These are phyloP conservation scores for Thecophora atra DNA, from an alignment of 2,888 invertebrate genomes.

Conservation along the genomic window DNA sequence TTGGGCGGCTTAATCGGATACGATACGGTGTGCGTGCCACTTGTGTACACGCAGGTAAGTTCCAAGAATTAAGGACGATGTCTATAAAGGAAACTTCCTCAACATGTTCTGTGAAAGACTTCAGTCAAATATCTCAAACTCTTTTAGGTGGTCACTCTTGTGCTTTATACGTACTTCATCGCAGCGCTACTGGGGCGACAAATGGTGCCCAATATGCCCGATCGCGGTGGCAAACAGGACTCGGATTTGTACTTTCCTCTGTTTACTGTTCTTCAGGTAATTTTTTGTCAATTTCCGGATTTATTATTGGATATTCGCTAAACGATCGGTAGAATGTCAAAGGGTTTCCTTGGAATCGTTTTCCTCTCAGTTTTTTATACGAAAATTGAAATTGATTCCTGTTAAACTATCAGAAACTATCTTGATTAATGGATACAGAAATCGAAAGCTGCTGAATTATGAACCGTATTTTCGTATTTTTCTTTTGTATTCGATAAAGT, in stretches of 20 bases:
- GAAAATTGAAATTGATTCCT: no score
- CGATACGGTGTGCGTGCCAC: conserved; percentile 90
- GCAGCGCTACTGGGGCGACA: conserved; percentile 89
- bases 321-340: no score
- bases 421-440: no score
- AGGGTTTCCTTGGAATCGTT: no score
- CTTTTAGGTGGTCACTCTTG: conserved; percentile 87
- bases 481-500: no score
- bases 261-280: conserved; percentile 88
- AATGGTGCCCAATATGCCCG: conserved; percentile 73
- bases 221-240: conserved; percentile 69
- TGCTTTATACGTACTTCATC: conserved; percentile 90
- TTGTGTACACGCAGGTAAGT: conserved; percentile 89
- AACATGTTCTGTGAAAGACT: not conserved
- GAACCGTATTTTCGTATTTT: no score
- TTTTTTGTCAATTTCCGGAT: no score
- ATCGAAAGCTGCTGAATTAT: no score
- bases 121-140: not conserved
- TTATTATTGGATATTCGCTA: no score
- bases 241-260: conserved; percentile 90
- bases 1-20: conserved; percentile 88
- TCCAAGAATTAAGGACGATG: not conserved
- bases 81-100: not conserved
- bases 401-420: no score
- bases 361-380: no score